Evolutionary conservation across 1,140 invertebrate genomes (phyloP), one percentile per base, ranked within the genome.

Genomic region (Sycobia sp.): DNA sequence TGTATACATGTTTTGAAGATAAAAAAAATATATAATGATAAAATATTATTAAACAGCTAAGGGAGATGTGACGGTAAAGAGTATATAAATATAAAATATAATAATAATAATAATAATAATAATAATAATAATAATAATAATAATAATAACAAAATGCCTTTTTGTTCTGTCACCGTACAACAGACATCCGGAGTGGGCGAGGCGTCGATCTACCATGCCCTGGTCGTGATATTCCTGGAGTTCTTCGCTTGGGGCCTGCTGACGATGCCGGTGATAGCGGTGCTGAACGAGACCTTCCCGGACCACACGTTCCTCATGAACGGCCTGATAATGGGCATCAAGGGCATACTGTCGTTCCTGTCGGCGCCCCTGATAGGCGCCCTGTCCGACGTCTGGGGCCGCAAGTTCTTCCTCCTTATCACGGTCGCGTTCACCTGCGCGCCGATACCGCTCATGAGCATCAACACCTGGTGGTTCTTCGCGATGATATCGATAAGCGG

Each of bases 391-490:
- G 92, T 98, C 32, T 98, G 96, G 93, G 97, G 97, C 41, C 86
- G 97, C 69, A 99, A 99, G 83, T 92, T 97, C 76, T 99, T 99
- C 83, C 88, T 99, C 54, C 86, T 99, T 61, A 90, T 99, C 67
- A 99, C 98, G 51, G 97, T 99, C 68, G 97, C 98, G 81, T 99
- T 98, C 83, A 99, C 98, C 5, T 99, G 97, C 84, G 91, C 94
- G 65, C 98, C 98, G 38, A 99, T 99, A 76, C 97, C 97, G 53
- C 86, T 99, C 53, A 98, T 99, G 94, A 96, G 93, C 75, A 92
- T 99, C 74, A 98, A 98, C 84, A 96, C 96, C 50, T 99, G 95
- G 94, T 99, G 97, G 97, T 99, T 99, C 82, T 99, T 99, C 84
- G 96, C 96, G 49, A 96, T 99, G 91, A 97, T 99, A 82, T 97